A percentile compares a stretch with the other conserved stretches of the same genome.
Evolutionary conservation across 2,113 vertebrate genomes (phyloP).

Genomic region (Lota lota): DNA sequence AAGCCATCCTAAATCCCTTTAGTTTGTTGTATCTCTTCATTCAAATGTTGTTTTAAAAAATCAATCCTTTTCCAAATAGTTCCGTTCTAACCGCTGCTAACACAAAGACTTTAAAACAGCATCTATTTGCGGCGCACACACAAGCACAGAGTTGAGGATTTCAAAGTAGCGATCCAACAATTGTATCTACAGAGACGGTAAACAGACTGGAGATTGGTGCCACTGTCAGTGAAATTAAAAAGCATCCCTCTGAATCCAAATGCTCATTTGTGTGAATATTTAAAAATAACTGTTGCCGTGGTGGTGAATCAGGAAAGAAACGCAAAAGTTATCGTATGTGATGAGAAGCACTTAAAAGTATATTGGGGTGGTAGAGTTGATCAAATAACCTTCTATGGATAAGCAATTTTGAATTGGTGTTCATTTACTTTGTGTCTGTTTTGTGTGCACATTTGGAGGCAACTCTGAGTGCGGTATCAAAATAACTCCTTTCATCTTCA

Average conservation of each 20-base stretch:
- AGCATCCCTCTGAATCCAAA: constrained; percentile 37
- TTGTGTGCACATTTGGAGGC: background rate
- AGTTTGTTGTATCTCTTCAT: background rate
- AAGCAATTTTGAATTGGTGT: constrained; percentile 22
- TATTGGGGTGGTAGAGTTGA: constrained; percentile 23
- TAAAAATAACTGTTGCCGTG: constrained; percentile 32
- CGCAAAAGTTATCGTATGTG: constrained; percentile 33
- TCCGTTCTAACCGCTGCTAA: constrained; percentile 17
- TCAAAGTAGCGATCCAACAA: constrained; percentile 57
- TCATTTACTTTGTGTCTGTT: background rate
- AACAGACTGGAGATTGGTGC: constrained; percentile 43
- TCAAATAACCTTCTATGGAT: constrained; percentile 38
- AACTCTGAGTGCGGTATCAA: constrained; percentile 8
- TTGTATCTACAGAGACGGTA: constrained; percentile 46
- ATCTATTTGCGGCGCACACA: constrained; percentile 37
- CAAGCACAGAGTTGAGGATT: constrained; percentile 36
- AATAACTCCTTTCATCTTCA: background rate
- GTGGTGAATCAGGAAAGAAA: constrained; percentile 29
- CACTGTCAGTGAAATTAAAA: constrained; percentile 36
- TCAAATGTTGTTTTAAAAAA: constrained; percentile 5
- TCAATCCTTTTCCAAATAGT: constrained; percentile 5
- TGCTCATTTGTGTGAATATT: constrained; percentile 54
- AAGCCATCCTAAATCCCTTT: background rate
- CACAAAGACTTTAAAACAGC: constrained; percentile 27
- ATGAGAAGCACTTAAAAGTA: constrained; percentile 31